phyloP scores from a whole-genome alignment of 2,888 invertebrate species.

The Matsumyia berberina region DNA sequence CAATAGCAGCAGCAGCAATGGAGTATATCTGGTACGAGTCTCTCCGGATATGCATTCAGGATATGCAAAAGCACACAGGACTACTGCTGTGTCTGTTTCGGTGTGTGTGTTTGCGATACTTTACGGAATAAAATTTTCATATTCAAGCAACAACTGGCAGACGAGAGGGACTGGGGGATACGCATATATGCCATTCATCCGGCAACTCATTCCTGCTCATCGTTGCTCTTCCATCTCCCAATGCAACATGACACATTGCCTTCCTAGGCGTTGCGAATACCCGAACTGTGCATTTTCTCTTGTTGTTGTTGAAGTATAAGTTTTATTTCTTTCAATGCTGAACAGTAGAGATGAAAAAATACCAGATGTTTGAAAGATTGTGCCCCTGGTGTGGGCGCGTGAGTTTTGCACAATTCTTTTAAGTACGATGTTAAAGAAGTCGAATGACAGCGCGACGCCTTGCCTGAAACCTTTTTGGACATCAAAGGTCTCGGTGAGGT shows the following conservation, averaged over 20 bases:
- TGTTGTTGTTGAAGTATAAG: background rate
- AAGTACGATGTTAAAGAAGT: too few relatives aligned
- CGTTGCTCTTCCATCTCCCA: background rate
- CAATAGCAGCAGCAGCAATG: conserved; percentile 8
- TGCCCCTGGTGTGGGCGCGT: too few relatives aligned
- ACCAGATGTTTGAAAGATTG: too few relatives aligned
- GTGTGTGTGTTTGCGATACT: background rate
- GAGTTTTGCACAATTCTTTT: too few relatives aligned
- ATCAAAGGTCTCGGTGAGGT: too few relatives aligned
- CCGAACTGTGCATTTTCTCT: background rate
- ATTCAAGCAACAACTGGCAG: conserved; percentile 54
- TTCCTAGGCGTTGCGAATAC: conserved; percentile 18
- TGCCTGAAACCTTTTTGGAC: too few relatives aligned
- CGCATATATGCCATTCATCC: conserved; percentile 20
- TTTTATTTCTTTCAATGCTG: background rate
- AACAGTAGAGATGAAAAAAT: background rate
- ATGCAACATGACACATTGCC: conserved; percentile 27
- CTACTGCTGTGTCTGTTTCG: background rate
- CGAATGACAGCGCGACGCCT: too few relatives aligned
- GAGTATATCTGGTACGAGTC: conserved; percentile 3
- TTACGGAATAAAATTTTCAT: conserved; percentile 50
- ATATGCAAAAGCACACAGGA: conserved; percentile 33
- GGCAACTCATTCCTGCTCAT: conserved; percentile 7
- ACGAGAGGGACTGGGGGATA: background rate
- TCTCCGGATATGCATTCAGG: conserved; percentile 44